phyloP scores from a whole-genome alignment of 92 coral and sea anemone genomes.

The Epizoanthus illoricatus region DNA sequence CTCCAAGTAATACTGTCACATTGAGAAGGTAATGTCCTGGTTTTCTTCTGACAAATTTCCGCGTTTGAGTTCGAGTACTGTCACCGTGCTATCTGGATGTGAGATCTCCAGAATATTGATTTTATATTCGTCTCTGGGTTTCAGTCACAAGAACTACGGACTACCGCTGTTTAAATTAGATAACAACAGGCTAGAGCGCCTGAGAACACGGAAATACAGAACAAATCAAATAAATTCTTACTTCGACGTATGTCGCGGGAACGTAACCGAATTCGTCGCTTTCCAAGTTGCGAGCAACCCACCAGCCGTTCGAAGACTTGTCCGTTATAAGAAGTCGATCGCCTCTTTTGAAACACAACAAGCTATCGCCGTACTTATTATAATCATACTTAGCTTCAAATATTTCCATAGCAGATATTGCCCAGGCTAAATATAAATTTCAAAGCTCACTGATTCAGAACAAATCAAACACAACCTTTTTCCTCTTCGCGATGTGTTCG shows the following conservation, averaged over 20 bases:
- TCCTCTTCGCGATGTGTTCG: background rate
- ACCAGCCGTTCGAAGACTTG: constrained; percentile 70
- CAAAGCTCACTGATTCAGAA: constrained; percentile 2
- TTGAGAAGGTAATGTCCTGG: background rate
- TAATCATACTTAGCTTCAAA: constrained; percentile 79
- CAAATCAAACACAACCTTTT: background rate
- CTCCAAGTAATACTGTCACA: background rate
- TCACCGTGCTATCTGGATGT: too few relatives aligned
- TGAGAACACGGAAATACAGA: constrained; percentile 22
- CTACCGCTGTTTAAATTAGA: background rate
- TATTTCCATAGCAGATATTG: constrained; percentile 65
- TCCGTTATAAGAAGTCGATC: constrained; percentile 74
- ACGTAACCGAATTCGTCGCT: constrained; percentile 82
- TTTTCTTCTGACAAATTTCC: background rate
- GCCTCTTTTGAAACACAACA: constrained; percentile 71
- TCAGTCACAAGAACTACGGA: background rate
- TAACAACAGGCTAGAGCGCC: background rate
- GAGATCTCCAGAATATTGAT: background rate
- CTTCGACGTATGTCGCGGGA: constrained; percentile 80
- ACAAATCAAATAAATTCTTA: constrained; percentile 39
- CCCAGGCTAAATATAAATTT: constrained; percentile 12
- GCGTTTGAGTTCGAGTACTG: too few relatives aligned
- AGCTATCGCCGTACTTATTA: constrained; percentile 55
- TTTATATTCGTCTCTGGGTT: background rate
- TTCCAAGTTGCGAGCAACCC: constrained; percentile 80